Evolutionary conservation across 2,797 vertebrate genomes (phyloP).

Genomic region (Myioborus miniatus): DNA sequence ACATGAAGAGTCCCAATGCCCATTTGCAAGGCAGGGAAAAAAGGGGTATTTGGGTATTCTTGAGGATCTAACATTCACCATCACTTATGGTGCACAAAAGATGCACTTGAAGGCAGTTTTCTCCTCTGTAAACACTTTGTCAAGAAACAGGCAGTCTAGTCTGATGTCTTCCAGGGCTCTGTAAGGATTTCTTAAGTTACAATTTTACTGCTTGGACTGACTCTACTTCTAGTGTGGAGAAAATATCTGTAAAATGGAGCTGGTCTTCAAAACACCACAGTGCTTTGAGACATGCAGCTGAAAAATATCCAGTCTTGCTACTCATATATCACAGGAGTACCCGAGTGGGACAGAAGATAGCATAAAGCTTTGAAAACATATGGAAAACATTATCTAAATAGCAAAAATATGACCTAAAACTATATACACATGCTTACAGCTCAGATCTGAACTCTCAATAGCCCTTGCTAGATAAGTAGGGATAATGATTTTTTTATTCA

Average conservation of each 20-base stretch:
- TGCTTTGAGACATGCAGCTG: background rate
- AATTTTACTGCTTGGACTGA: background rate
- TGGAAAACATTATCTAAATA: conserved; percentile 21
- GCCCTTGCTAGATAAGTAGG: background rate
- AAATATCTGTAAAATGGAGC: background rate
- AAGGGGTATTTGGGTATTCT: background rate
- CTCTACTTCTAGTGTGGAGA: background rate
- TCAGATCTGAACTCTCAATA: background rate
- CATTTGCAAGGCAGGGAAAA: background rate
- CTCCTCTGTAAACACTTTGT: accelerated
- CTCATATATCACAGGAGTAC: background rate
- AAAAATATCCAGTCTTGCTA: background rate
- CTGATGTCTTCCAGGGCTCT: background rate
- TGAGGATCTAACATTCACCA: background rate
- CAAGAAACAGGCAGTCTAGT: background rate
- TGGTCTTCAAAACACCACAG: background rate
- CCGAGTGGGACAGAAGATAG: background rate
- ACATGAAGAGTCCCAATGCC: background rate
- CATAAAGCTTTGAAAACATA: background rate
- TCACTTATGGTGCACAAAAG: background rate
- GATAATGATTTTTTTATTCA: background rate
- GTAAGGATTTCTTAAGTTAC: background rate
- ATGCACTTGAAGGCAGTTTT: background rate
- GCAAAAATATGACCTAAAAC: conserved; percentile 29
- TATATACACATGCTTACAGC: background rate